A percentile compares a stretch with the other conserved stretches of the same genome.
These are phyloP conservation scores for Cantharis rufa DNA, from an alignment of 2,888 invertebrate species.

Conservation along the genomic window DNA sequence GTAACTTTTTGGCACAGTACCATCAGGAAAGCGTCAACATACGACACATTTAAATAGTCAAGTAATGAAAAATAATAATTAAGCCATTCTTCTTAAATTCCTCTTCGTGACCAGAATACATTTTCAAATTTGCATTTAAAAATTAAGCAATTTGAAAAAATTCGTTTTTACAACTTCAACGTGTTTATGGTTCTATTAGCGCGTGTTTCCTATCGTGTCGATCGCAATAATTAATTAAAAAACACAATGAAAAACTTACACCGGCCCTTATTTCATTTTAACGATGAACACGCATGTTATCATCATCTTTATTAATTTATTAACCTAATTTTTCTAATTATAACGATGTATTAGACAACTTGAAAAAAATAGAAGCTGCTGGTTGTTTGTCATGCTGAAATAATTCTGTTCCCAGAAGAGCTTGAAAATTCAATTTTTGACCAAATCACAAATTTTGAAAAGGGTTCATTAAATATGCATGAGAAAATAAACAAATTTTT, in stretches of 20 bases:
- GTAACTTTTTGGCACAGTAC: constrained; percentile 29
- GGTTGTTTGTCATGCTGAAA: not conserved
- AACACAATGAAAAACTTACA: not conserved
- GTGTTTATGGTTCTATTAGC: not conserved
- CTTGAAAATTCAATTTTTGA: not conserved
- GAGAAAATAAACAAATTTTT: not conserved
- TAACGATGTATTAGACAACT: not conserved
- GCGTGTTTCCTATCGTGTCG: not conserved
- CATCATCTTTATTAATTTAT: not conserved
- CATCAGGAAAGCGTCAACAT: constrained; percentile 18
- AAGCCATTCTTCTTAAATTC: not conserved
- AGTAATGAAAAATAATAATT: not conserved
- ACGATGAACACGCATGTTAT: not conserved
- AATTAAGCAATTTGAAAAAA: not conserved
- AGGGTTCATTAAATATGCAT: not conserved
- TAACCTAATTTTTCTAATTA: not conserved
- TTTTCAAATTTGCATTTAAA: not conserved
- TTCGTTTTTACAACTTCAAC: not conserved
- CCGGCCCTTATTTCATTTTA: not conserved
- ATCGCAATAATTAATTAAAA: not conserved
- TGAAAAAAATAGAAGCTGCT: too few relatives aligned
- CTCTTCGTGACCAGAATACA: not conserved
- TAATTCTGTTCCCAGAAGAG: not conserved
- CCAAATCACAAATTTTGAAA: not conserved
- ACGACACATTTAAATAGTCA: not conserved